phyloP scores from a whole-genome alignment of 1,140 invertebrate genomes.

The Pseudobourletiella spinata region DNA sequence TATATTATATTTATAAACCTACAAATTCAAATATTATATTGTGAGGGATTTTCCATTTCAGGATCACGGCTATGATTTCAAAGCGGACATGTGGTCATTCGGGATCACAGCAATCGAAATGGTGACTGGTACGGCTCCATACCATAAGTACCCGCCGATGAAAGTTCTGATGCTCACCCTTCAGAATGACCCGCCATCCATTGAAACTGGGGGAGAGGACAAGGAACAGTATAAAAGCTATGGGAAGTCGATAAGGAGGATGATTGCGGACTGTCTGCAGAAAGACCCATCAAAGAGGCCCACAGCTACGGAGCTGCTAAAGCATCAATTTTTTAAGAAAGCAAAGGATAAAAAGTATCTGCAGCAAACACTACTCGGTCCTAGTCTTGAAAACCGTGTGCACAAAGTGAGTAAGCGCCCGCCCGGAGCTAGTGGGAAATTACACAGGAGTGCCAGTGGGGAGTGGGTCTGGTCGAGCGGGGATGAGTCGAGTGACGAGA shows the following conservation, averaged over 20 bases:
- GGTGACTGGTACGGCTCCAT: slow-evolving; percentile 96
- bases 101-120: slow-evolving; percentile 98
- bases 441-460: slow-evolving; percentile 89
- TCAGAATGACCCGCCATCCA: slow-evolving; percentile 93
- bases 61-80: slow-evolving; percentile 97
- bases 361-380: slow-evolving; percentile 80
- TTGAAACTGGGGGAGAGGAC: slow-evolving; percentile 78
- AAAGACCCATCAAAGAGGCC: slow-evolving; percentile 85
- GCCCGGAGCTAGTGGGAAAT: slow-evolving; percentile 78
- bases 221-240: slow-evolving; percentile 98
- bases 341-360: slow-evolving; percentile 95
- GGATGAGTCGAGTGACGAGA: slow-evolving; percentile 45
- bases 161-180: slow-evolving; percentile 96
- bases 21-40: background rate
- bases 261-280: slow-evolving; percentile 88
- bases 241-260: slow-evolving; percentile 92
- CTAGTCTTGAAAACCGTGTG: slow-evolving; percentile 46
- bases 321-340: slow-evolving; percentile 99
- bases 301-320: slow-evolving; percentile 92
- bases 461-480: slow-evolving; percentile 98
- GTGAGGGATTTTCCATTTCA: slow-evolving; percentile 41
- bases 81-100: slow-evolving; percentile 99
- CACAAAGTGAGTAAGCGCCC: slow-evolving; percentile 44
- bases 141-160: slow-evolving; percentile 99
- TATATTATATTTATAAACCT: background rate